Percentiles rank a stretch among this genome's conserved stretches.
Conservation (phyloP, 2,888 invertebrate species). For the Synergus gifuensis region DNA sequence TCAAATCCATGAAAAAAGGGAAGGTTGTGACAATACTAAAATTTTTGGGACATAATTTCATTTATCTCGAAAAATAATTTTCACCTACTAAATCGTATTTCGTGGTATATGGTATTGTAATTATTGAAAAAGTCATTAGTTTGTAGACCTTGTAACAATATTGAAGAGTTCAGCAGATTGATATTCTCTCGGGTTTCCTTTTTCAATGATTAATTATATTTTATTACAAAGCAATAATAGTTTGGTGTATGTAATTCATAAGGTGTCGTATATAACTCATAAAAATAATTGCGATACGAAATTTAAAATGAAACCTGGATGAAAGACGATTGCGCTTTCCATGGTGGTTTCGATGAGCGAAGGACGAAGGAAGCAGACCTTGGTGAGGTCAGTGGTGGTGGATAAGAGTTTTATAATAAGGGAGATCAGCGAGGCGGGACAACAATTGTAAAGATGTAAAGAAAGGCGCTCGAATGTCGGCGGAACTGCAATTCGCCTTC, state of each 20-base stretch:
- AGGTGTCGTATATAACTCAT: conserved; percentile 17
- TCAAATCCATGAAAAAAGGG: no score
- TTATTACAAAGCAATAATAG: background rate
- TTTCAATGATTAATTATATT: conserved; percentile 7
- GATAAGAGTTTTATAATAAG: conserved; percentile 48
- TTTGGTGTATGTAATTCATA: background rate
- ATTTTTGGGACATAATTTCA: no score
- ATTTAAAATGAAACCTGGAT: conserved; percentile 1
- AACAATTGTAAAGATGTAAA: conserved; percentile 46
- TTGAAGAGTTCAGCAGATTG: background rate
- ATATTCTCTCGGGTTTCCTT: background rate
- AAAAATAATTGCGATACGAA: conserved; percentile 12
- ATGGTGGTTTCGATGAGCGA: background rate
- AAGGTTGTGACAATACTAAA: no score
- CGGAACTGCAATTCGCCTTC: conserved; percentile 64
- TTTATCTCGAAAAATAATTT: no score
- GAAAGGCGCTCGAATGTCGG: conserved; percentile 45
- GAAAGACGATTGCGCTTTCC: conserved; percentile 16
- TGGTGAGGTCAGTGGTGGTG: conserved; percentile 42
- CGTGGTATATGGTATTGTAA: no score
- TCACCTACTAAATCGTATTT: no score
- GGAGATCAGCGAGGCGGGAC: conserved; percentile 45
- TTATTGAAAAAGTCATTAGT: no score
- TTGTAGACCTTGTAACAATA: no score
- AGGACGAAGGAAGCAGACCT: conserved; percentile 5